phyloP scores from a whole-genome alignment of 2,113 vertebrate species.

The Rhea pennata region DNA sequence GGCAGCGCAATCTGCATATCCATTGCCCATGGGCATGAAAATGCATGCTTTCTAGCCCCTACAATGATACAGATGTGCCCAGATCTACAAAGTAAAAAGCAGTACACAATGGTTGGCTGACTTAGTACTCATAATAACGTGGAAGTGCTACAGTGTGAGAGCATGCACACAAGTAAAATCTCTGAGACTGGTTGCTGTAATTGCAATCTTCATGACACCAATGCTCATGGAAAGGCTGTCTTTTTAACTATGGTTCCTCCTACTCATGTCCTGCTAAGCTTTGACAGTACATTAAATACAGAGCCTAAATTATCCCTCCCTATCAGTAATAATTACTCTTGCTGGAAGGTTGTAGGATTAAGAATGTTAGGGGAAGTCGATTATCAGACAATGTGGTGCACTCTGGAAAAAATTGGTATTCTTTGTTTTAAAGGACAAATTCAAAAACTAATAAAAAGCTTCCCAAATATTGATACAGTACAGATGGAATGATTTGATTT shows the following conservation, averaged over 20 bases:
- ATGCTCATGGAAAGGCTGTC: not conserved
- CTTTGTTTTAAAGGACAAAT: constrained; percentile 22
- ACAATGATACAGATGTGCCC: not conserved
- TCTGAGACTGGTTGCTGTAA: not conserved
- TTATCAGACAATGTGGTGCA: not conserved
- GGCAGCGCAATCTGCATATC: not conserved
- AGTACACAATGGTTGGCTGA: not conserved
- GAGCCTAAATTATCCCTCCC: not conserved
- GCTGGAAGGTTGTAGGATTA: not conserved
- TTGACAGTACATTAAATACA: not conserved
- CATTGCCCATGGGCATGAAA: not conserved
- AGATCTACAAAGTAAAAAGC: not conserved
- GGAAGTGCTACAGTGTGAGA: not conserved
- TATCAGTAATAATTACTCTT: constrained; percentile 4
- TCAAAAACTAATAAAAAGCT: constrained; percentile 13
- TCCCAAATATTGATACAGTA: constrained; percentile 65
- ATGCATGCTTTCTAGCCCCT: not conserved
- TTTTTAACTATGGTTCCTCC: not conserved
- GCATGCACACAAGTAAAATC: not conserved
- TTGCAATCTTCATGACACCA: not conserved
- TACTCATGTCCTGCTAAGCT: not conserved
- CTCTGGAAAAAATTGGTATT: not conserved
- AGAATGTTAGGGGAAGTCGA: not conserved
- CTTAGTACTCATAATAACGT: not conserved
- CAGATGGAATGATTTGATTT: constrained; percentile 62